Evolutionary conservation across 1,140 invertebrate genomes (phyloP).

Genomic region (Eumaeus atala): DNA sequence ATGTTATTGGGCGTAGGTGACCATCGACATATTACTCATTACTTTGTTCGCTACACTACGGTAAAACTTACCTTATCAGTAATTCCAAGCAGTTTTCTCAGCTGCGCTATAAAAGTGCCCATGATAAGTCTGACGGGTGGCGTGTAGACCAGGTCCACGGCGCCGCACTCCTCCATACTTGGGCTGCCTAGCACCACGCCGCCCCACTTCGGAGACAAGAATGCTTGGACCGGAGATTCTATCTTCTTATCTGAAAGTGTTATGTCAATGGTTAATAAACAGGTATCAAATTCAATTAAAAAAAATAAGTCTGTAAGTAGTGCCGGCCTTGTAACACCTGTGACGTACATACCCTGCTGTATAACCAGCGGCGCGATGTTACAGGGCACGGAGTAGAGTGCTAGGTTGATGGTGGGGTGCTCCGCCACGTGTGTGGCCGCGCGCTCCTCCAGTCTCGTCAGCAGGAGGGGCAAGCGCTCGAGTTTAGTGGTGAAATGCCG

Average conservation of each 20-base stretch:
- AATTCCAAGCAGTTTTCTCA: slow-evolving; percentile 86
- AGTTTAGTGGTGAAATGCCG: slow-evolving; percentile 79
- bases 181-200: slow-evolving; percentile 86
- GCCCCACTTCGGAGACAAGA: slow-evolving; percentile 94
- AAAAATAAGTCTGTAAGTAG: background rate
- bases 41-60: too few relatives aligned
- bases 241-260: slow-evolving; percentile 32
- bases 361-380: slow-evolving; percentile 84
- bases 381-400: slow-evolving; percentile 87
- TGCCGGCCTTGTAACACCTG: slow-evolving; percentile 8
- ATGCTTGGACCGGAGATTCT: slow-evolving; percentile 77
- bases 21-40: background rate
- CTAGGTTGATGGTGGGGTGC: slow-evolving; percentile 88
- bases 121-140: slow-evolving; percentile 80
- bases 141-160: slow-evolving; percentile 19
- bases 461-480: slow-evolving; percentile 79
- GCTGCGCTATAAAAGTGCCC: slow-evolving; percentile 85
- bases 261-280: too few relatives aligned
- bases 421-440: slow-evolving; percentile 88
- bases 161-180: slow-evolving; percentile 72
- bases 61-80: slow-evolving; percentile 75
- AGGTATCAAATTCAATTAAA: too few relatives aligned
- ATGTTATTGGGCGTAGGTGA: background rate
- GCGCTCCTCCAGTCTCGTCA: slow-evolving; percentile 90
- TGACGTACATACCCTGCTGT: slow-evolving; percentile 45